phyloP scores from a whole-genome alignment of 2,113 vertebrate genomes.

The Octodon degus region DNA sequence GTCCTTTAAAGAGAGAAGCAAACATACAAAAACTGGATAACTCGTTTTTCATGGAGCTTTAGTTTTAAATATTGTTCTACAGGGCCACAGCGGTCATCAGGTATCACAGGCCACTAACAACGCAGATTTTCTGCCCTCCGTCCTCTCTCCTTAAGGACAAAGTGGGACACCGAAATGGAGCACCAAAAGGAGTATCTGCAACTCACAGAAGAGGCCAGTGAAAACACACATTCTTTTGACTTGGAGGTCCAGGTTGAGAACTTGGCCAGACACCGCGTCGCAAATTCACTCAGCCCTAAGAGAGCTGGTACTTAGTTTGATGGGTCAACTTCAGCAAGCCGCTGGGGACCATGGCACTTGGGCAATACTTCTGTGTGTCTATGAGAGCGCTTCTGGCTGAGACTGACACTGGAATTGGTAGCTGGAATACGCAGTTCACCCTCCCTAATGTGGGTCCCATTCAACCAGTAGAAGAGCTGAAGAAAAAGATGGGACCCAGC shows the following conservation, averaged over 20 bases:
- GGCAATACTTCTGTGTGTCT: not conserved
- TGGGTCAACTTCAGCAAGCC: not conserved
- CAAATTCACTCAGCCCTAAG: not conserved
- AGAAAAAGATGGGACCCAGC: not conserved
- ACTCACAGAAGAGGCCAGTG: too few species aligned
- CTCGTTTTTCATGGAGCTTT: not conserved
- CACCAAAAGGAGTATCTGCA: not conserved
- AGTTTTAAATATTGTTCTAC: not conserved
- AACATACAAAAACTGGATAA: constrained; percentile 18
- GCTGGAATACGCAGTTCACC: too few species aligned
- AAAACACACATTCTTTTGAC: not conserved
- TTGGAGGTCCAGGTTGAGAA: not conserved
- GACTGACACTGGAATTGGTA: not conserved
- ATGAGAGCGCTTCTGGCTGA: not conserved
- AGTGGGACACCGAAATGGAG: not conserved
- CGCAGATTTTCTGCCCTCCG: not conserved
- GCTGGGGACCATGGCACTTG: not conserved
- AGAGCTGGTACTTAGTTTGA: not conserved
- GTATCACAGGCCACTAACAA: not conserved
- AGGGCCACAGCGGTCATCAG: not conserved
- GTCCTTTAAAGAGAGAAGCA: constrained; percentile 85
- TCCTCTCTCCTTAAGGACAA: not conserved
- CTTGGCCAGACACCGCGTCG: not conserved
- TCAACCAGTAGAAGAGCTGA: not conserved
- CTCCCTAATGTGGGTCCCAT: not conserved